These are phyloP conservation scores for Dinomys branickii DNA, from an alignment of 2,113 vertebrate species.

Conservation along the genomic window DNA sequence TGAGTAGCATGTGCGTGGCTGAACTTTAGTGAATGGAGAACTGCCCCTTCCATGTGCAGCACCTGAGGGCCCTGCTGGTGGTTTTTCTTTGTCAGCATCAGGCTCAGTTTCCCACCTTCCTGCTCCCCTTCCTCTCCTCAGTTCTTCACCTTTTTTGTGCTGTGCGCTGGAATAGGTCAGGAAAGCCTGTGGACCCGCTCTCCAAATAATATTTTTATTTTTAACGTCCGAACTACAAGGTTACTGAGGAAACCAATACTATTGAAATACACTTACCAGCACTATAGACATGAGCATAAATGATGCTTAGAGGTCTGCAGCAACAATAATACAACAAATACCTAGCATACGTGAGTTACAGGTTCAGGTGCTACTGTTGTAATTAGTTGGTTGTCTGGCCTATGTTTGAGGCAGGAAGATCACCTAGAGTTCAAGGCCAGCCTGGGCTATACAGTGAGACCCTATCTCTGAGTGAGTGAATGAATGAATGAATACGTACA, in stretches of 20 bases:
- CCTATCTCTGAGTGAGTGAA: neutral
- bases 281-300: conserved; percentile 14
- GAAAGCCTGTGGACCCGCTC: neutral
- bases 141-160: conserved; percentile 5
- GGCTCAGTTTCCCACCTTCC: neutral
- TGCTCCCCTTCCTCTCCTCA: neutral
- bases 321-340: neutral
- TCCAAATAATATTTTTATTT: conserved; percentile 46
- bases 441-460: neutral
- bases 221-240: conserved; percentile 35
- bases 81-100: conserved; percentile 41
- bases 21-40: neutral
- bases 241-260: conserved; percentile 51
- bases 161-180: neutral
- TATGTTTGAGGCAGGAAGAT: neutral
- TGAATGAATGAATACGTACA: neutral
- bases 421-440: neutral
- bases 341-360: neutral
- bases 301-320: neutral
- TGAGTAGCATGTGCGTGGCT: neutral
- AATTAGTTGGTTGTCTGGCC: neutral
- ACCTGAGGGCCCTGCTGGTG: neutral
- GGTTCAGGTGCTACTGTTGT: neutral
- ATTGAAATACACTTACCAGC: conserved; percentile 35
- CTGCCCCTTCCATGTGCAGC: neutral